A percentile compares a stretch with the other conserved stretches of the same genome.
phyloP scores from a whole-genome alignment of 1,140 invertebrate species.

The Acromyrmex echinatior region DNA sequence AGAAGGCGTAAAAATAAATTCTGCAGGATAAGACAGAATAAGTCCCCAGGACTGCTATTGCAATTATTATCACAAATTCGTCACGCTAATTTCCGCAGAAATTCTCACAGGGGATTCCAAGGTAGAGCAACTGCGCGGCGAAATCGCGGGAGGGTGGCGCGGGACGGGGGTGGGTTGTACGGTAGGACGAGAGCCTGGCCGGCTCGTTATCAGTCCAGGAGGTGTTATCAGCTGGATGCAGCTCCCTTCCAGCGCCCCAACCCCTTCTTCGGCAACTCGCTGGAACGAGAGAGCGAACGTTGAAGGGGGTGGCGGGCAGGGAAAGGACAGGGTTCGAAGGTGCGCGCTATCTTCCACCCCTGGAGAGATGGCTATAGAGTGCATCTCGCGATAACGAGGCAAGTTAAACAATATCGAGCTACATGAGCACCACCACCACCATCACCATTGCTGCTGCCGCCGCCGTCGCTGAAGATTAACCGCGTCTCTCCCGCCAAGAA shows the following conservation, averaged over 20 bases:
- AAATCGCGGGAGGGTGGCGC: slow-evolving; percentile 51
- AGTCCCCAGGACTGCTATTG: neutral
- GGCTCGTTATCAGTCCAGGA: slow-evolving; percentile 84
- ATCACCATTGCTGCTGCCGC: slow-evolving; percentile 51
- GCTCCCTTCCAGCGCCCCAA: slow-evolving; percentile 77
- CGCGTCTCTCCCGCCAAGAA: slow-evolving; percentile 71
- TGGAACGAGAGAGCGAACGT: slow-evolving; percentile 68
- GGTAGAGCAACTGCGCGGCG: slow-evolving; percentile 61
- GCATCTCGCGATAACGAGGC: slow-evolving; percentile 86
- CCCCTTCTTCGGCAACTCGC: slow-evolving; percentile 73
- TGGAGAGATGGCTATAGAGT: slow-evolving; percentile 86
- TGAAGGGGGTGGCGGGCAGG: slow-evolving; percentile 21
- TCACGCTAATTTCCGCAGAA: slow-evolving; percentile 59
- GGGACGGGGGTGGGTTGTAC: slow-evolving; percentile 42
- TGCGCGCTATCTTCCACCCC: slow-evolving; percentile 84
- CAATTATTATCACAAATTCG: slow-evolving; percentile 52
- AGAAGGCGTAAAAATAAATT: neutral
- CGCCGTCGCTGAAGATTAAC: slow-evolving; percentile 82
- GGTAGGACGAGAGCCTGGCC: slow-evolving; percentile 82
- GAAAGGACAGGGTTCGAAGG: slow-evolving; percentile 77
- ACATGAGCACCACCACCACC: slow-evolving; percentile 78
- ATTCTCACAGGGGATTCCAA: slow-evolving; percentile 68
- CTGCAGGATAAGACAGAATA: neutral
- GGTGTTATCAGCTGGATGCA: slow-evolving; percentile 84
- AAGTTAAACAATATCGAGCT: slow-evolving; percentile 87